Conservation (phyloP, 2,797 vertebrate genomes). For the Epinephelus awoara region DNA sequence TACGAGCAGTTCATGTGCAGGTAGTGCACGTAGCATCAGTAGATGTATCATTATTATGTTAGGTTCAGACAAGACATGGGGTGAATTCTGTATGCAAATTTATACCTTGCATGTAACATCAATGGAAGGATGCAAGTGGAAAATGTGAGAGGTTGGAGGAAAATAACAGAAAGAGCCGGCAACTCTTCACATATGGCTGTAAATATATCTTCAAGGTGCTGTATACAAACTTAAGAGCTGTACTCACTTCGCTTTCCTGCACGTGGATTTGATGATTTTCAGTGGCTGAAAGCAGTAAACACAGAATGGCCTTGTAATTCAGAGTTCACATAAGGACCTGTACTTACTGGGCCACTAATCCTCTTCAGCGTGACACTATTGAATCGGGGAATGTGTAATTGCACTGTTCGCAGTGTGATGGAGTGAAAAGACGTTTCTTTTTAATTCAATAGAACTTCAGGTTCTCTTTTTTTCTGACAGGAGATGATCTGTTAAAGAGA, state of each 20-base stretch:
- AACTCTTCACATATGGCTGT: not conserved
- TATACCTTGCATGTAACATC: too few relatives aligned
- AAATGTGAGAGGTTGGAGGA: not conserved
- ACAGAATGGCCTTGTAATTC: not conserved
- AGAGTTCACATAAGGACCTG: constrained; percentile 22
- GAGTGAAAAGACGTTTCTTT: not conserved
- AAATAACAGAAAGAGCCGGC: not conserved
- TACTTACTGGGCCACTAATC: constrained; percentile 28
- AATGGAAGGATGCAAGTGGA: not conserved
- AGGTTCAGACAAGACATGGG: too few relatives aligned
- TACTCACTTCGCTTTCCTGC: constrained; percentile 1
- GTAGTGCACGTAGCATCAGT: not conserved
- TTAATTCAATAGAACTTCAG: constrained; percentile 11
- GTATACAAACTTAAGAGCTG: not conserved
- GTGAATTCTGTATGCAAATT: not conserved
- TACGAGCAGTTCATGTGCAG: not conserved
- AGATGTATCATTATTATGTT: not conserved
- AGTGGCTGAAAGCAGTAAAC: constrained; percentile 10
- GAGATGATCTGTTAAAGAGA: constrained; percentile 2
- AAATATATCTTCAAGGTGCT: not conserved
- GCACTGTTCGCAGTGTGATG: constrained; percentile 23
- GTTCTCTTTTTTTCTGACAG: constrained; percentile 37
- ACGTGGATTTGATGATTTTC: constrained; percentile 22
- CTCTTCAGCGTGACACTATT: constrained; percentile 26
- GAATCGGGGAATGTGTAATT: constrained; percentile 48